A percentile compares a stretch with the other conserved stretches of the same genome.
Conservation (phyloP, 2,797 vertebrate genomes). For the Diplodus puntazzo region DNA sequence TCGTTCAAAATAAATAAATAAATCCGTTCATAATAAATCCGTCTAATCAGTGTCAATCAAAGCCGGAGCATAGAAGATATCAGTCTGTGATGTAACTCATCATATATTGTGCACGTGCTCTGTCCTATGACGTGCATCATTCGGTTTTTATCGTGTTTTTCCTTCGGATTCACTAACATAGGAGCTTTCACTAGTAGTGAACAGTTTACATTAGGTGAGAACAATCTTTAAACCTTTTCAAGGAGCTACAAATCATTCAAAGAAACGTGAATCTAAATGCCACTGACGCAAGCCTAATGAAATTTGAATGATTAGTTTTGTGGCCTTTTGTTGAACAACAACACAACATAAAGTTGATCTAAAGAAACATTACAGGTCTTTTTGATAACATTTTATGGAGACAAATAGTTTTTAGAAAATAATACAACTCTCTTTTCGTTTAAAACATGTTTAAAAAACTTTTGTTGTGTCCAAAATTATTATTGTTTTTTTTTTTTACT, state of each 20-base stretch:
- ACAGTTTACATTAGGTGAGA: background rate
- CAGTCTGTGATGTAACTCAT: background rate
- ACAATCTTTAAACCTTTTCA: slow-evolving; percentile 9
- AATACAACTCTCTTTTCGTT: too few species aligned
- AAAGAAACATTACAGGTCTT: too few species aligned
- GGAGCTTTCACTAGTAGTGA: background rate
- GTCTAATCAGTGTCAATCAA: background rate
- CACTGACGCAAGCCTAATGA: too few species aligned
- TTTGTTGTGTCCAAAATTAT: too few species aligned
- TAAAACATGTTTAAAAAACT: too few species aligned
- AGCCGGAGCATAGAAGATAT: background rate
- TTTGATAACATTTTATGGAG: too few species aligned
- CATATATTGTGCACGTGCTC: background rate
- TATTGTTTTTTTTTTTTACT: too few species aligned
- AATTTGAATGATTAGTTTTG: background rate
- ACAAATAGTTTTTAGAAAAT: too few species aligned
- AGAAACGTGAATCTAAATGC: slow-evolving; percentile 4
- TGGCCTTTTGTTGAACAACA: slow-evolving; percentile 11
- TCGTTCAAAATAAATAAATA: too few species aligned
- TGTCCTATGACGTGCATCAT: background rate
- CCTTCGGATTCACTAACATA: background rate
- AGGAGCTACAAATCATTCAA: slow-evolving; percentile 1
- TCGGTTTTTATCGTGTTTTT: background rate
- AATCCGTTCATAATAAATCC: too few species aligned
- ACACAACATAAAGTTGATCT: too few species aligned